phyloP scores from a whole-genome alignment of 2,888 invertebrate species.

The Zootermopsis nevadensis region DNA sequence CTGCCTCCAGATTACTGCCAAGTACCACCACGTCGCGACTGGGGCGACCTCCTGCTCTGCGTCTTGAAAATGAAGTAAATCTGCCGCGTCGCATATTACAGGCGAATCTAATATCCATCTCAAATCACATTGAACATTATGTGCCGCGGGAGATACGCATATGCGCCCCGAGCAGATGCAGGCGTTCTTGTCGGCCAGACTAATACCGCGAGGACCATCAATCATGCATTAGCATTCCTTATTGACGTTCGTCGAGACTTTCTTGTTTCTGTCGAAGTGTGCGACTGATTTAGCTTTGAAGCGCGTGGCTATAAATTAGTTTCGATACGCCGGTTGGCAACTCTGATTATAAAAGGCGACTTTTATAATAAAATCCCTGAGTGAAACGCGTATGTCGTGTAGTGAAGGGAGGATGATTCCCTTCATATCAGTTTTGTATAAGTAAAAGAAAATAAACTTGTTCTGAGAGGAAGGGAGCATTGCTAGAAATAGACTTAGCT shows the following conservation, averaged over 20 bases:
- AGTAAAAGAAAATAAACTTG: no score
- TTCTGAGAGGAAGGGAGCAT: no score
- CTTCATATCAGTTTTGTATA: no score
- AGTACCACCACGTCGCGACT: not conserved
- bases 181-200: not conserved
- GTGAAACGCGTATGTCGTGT: no score
- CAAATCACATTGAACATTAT: conserved; percentile 38
- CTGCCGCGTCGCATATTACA: conserved; percentile 12
- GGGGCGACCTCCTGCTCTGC: not conserved
- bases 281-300: not conserved
- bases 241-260: not conserved
- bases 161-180: conserved; percentile 7
- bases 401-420: no score
- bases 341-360: not conserved
- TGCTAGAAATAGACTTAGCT: no score
- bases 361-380: no score
- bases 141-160: conserved; percentile 12
- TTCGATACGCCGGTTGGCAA: not conserved
- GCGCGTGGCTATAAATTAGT: no score
- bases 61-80: conserved; percentile 20
- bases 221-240: conserved; percentile 31
- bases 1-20: conserved; percentile 17
- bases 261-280: not conserved
- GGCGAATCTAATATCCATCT: conserved; percentile 34
- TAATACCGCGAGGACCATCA: conserved; percentile 6